These are phyloP conservation scores for Poeciliopsis turneri DNA, from an alignment of 2,797 vertebrate genomes.

Conservation along the genomic window DNA sequence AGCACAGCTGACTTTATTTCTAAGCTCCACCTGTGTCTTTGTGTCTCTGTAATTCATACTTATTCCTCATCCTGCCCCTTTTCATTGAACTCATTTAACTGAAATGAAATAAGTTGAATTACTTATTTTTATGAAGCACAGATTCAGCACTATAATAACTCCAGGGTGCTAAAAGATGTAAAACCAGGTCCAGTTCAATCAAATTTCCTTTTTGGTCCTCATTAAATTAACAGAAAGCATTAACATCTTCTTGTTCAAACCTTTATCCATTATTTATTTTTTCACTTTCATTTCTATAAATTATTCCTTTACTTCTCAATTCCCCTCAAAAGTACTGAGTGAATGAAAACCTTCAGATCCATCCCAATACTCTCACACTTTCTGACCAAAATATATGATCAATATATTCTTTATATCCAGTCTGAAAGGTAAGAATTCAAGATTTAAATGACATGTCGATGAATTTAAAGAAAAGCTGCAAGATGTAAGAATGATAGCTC, in stretches of 20 bases:
- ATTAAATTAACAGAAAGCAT: not conserved
- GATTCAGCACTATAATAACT: not conserved
- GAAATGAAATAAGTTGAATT: not conserved
- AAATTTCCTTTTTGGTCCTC: not conserved
- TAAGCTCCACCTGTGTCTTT: not conserved
- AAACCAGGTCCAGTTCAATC: not conserved
- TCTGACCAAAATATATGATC: not conserved
- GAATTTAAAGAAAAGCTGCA: not conserved
- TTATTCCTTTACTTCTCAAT: not conserved
- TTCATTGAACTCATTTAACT: not conserved
- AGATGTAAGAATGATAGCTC: not conserved
- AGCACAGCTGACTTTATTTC: not conserved
- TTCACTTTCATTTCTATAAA: not conserved
- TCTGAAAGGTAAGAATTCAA: not conserved
- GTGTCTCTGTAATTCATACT: not conserved
- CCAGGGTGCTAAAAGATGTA: not conserved
- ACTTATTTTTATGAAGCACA: not conserved
- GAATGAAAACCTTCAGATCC: not conserved
- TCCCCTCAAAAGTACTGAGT: not conserved
- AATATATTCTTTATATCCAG: not conserved
- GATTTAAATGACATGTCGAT: not conserved
- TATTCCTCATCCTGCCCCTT: not conserved
- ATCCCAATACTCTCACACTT: not conserved
- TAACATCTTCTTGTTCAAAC: not conserved
- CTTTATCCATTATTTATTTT: not conserved